These are phyloP conservation scores for Ctenicera cuprea DNA, from an alignment of 2,888 invertebrate genomes.

Conservation along the genomic window DNA sequence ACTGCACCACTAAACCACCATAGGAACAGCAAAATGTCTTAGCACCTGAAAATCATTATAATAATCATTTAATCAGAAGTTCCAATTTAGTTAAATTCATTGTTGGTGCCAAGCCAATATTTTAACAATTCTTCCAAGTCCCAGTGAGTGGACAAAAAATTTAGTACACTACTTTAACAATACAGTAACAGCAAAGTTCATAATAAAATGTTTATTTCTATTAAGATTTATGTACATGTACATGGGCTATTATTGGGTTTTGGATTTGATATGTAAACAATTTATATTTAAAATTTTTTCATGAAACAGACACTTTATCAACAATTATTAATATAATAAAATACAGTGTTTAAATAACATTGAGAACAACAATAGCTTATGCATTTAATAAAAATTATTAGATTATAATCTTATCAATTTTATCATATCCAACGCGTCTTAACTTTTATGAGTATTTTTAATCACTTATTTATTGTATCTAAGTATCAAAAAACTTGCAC, in stretches of 20 bases:
- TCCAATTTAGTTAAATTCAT: too few species aligned
- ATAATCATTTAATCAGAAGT: too few species aligned
- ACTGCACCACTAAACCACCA: too few species aligned
- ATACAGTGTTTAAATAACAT: slow-evolving; percentile 39
- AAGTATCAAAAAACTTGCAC: slow-evolving; percentile 46
- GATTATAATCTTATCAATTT: slow-evolving; percentile 39
- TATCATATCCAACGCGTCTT: slow-evolving; percentile 35
- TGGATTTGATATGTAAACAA: background rate
- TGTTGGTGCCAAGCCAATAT: too few species aligned
- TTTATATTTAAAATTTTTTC: slow-evolving; percentile 22
- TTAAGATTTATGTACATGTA: slow-evolving; percentile 34
- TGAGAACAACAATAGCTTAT: slow-evolving; percentile 41
- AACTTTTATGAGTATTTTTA: slow-evolving; percentile 49
- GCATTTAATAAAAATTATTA: slow-evolving; percentile 35
- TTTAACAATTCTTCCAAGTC: too few species aligned
- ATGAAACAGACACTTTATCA: slow-evolving; percentile 7
- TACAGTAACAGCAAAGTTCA: too few species aligned
- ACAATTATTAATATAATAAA: slow-evolving; percentile 40
- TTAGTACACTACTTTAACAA: too few species aligned
- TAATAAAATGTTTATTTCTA: slow-evolving; percentile 4
- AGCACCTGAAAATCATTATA: too few species aligned
- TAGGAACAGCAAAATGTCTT: too few species aligned
- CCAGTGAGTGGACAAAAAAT: too few species aligned
- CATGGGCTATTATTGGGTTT: slow-evolving; percentile 32
- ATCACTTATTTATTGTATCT: slow-evolving; percentile 46